phyloP scores from a whole-genome alignment of 2,888 invertebrate genomes.

The Campopleginae sp. region DNA sequence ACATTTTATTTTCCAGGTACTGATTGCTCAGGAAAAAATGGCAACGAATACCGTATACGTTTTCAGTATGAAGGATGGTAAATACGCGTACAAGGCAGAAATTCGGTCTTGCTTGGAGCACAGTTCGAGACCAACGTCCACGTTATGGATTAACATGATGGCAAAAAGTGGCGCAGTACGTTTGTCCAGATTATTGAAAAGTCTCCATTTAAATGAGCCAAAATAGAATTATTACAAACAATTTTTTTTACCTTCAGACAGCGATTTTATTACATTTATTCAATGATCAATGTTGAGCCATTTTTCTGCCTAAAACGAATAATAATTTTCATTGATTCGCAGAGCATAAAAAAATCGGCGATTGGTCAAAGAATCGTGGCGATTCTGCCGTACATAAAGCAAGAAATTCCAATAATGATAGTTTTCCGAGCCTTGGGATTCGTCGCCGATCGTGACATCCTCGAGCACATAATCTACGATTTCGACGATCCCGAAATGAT shows the following conservation, averaged over 20 bases:
- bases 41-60: slow-evolving; percentile 99
- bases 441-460: slow-evolving; percentile 99
- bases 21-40: slow-evolving; percentile 99
- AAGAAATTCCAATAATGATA: slow-evolving; percentile 99
- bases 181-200: slow-evolving; percentile 41
- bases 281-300: too few species aligned
- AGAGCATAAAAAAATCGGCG: slow-evolving; percentile 98
- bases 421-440: slow-evolving; percentile 99
- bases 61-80: slow-evolving; percentile 99
- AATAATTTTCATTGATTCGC: slow-evolving; percentile 76
- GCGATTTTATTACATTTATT: background rate
- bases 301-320: background rate
- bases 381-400: slow-evolving; percentile 99
- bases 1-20: slow-evolving; percentile 84
- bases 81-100: slow-evolving; percentile 99
- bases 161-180: slow-evolving; percentile 95
- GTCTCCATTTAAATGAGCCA: background rate
- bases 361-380: slow-evolving; percentile 99
- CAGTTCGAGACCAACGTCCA: slow-evolving; percentile 97
- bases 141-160: slow-evolving; percentile 99
- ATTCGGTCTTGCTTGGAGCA: slow-evolving; percentile 97
- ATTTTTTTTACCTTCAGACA: background rate
- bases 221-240: background rate
- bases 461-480: slow-evolving; percentile 99
- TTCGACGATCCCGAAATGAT: slow-evolving; percentile 99